A percentile compares a stretch with the other conserved stretches of the same genome.
Conservation (phyloP, 35 echinoderm and acorn worm species). For the Patiria miniata region DNA sequence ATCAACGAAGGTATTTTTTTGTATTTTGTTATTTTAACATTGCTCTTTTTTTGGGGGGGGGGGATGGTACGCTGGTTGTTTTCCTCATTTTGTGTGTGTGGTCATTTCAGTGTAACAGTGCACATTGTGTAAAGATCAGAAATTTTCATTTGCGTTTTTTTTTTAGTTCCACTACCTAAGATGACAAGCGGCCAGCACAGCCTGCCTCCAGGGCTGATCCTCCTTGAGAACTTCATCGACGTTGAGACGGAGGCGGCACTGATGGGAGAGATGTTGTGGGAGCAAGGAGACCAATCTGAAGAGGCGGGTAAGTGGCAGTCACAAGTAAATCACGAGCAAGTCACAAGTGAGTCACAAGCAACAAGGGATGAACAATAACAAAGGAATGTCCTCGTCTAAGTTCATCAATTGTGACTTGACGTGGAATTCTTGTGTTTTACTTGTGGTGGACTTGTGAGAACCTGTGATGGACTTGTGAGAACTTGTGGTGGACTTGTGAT, state of each 20-base stretch:
- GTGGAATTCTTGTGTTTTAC: too few relatives aligned
- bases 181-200: background rate
- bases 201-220: conserved; percentile 62
- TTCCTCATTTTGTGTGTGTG: background rate
- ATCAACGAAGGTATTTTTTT: conserved; percentile 58
- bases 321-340: too few relatives aligned
- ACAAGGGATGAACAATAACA: too few relatives aligned
- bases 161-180: conserved; percentile 46
- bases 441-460: too few relatives aligned
- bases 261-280: conserved; percentile 61
- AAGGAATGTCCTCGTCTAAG: too few relatives aligned
- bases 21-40: too few relatives aligned
- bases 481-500: too few relatives aligned
- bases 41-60: background rate
- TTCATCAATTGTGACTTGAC: too few relatives aligned
- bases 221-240: conserved; percentile 75
- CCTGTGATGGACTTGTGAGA: too few relatives aligned
- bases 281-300: background rate
- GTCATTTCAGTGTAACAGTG: background rate
- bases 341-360: too few relatives aligned
- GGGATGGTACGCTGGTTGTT: background rate
- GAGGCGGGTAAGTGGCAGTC: background rate
- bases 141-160: background rate
- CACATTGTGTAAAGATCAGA: background rate
- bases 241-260: conserved; percentile 48